Conservation (phyloP, 2,797 vertebrate genomes). For the Trichosurus vulpecula region DNA sequence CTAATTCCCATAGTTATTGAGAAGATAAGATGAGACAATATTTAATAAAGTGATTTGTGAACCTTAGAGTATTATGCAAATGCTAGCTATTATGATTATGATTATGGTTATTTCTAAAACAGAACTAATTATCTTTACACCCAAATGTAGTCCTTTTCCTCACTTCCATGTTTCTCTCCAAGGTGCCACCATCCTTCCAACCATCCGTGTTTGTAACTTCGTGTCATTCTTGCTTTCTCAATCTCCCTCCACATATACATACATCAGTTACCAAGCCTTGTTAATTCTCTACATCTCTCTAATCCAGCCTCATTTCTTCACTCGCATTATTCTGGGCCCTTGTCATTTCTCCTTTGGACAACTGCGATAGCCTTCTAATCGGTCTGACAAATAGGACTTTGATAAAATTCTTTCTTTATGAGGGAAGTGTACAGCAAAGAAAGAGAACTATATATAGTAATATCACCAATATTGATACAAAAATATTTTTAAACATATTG, state of each 20-base stretch:
- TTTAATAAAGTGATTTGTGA: background rate
- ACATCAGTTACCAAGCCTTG: background rate
- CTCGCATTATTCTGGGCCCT: background rate
- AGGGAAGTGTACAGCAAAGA: background rate
- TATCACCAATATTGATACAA: background rate
- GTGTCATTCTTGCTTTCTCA: background rate
- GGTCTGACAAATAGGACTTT: background rate
- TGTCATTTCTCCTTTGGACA: background rate
- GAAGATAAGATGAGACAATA: background rate
- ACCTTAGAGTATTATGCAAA: background rate
- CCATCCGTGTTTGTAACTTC: background rate
- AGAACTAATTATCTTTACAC: background rate
- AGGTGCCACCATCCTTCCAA: background rate
- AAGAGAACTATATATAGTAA: background rate
- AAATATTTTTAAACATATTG: background rate
- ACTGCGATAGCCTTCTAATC: background rate
- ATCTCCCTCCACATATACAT: background rate
- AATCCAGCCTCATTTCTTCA: background rate
- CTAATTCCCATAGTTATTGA: background rate
- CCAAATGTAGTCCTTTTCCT: background rate
- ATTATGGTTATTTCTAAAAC: background rate
- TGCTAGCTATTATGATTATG: background rate
- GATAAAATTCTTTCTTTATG: background rate
- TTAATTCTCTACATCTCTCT: background rate
- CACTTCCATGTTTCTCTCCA: background rate